A percentile compares a stretch with the other conserved stretches of the same genome.
Conservation (phyloP, 1,140 invertebrate species). For the Sipha flava region DNA sequence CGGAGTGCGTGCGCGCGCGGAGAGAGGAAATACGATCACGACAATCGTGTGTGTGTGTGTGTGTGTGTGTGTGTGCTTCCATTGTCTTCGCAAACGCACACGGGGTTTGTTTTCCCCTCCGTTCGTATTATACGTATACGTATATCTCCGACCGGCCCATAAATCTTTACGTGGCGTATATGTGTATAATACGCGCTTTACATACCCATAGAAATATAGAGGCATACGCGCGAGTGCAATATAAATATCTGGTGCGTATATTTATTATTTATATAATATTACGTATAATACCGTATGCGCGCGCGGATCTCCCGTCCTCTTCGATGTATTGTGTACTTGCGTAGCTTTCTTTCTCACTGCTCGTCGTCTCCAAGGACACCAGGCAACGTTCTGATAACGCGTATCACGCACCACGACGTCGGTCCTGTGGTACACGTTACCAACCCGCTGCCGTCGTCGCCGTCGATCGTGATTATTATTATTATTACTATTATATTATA, state of each 20-base stretch:
- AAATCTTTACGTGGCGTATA: background rate
- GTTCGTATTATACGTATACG: background rate
- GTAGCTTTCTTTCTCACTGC: background rate
- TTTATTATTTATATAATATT: no score
- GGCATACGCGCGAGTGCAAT: no score
- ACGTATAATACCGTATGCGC: background rate
- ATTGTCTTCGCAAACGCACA: background rate
- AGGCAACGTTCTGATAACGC: constrained; percentile 3
- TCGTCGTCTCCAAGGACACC: background rate
- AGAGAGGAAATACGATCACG: constrained; percentile 13
- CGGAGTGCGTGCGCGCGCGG: background rate
- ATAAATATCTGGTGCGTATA: no score
- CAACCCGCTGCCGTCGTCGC: background rate
- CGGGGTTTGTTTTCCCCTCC: background rate
- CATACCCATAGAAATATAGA: no score
- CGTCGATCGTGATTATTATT: no score
- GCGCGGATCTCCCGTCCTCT: background rate
- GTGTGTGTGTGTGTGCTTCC: no score
- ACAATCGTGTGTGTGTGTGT: constrained; percentile 25
- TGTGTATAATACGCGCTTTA: background rate
- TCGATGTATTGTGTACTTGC: background rate
- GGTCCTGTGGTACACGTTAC: background rate
- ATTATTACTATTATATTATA: background rate
- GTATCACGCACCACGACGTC: background rate
- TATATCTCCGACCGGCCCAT: background rate